phyloP scores from a whole-genome alignment of 2,113 vertebrate species.

The Odocoileus hemionus region DNA sequence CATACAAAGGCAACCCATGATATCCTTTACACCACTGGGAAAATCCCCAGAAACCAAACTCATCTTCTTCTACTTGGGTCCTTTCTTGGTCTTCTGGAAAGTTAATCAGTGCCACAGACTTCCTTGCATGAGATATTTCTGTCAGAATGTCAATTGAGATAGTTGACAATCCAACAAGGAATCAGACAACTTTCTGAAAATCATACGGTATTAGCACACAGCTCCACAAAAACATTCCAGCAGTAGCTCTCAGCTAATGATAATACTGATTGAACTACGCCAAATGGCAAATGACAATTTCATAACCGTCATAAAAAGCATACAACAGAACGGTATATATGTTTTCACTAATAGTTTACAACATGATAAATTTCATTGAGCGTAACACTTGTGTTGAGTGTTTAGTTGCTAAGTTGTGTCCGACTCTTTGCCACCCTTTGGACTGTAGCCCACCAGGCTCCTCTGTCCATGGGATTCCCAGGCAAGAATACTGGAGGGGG shows the following conservation, averaged over 20 bases:
- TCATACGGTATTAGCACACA: neutral
- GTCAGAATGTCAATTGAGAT: neutral
- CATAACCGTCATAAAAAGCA: neutral
- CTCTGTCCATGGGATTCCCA: neutral
- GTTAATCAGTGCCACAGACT: neutral
- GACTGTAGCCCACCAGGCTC: neutral
- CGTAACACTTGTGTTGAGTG: neutral
- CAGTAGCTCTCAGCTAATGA: neutral
- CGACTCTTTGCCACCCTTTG: neutral
- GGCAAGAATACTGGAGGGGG: neutral
- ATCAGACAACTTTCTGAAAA: neutral
- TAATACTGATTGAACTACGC: neutral
- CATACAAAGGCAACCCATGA: neutral
- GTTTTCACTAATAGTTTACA: neutral
- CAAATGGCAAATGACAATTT: neutral
- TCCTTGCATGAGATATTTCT: neutral
- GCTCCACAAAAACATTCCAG: neutral
- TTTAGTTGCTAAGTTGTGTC: neutral
- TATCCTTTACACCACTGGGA: neutral
- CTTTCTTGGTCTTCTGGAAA: neutral
- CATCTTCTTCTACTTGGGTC: neutral
- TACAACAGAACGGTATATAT: neutral
- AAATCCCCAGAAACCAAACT: neutral
- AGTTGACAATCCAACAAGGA: neutral
- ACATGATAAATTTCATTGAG: neutral